phyloP scores from a whole-genome alignment of 2,888 invertebrate species.

The Diarsia rubi region DNA sequence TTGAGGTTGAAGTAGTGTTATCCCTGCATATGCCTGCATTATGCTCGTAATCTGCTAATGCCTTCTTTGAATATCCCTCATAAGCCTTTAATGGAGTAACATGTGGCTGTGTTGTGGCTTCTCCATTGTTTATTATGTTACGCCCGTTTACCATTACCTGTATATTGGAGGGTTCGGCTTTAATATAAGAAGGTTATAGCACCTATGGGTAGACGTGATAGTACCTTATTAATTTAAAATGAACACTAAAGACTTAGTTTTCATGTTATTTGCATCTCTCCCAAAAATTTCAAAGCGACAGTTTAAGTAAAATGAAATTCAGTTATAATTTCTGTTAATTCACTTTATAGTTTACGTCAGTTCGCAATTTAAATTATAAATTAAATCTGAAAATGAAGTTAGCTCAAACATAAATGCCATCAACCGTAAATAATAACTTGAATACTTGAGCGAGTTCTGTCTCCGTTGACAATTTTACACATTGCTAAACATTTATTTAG shows the following conservation, averaged over 20 bases:
- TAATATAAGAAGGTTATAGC: not conserved
- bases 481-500: constrained; percentile 56
- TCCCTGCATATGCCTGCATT: constrained; percentile 18
- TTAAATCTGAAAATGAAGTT: constrained; percentile 50
- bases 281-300: constrained; percentile 13
- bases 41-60: constrained; percentile 55
- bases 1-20: not conserved
- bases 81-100: constrained; percentile 54
- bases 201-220: not conserved
- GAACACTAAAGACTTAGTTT: not conserved
- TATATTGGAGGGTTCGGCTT: not conserved
- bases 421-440: constrained; percentile 59
- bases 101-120: constrained; percentile 27
- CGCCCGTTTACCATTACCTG: not conserved
- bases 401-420: constrained; percentile 43
- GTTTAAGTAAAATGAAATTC: constrained; percentile 16
- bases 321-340: constrained; percentile 21
- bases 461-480: constrained; percentile 59
- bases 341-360: constrained; percentile 37
- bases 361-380: constrained; percentile 53
- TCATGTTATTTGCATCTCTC: constrained; percentile 11
- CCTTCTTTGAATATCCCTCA: constrained; percentile 38
- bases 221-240: not conserved
- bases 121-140: constrained; percentile 19
- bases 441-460: constrained; percentile 39